phyloP scores from a whole-genome alignment of 2,113 vertebrate species.

The Leptosomus discolor region DNA sequence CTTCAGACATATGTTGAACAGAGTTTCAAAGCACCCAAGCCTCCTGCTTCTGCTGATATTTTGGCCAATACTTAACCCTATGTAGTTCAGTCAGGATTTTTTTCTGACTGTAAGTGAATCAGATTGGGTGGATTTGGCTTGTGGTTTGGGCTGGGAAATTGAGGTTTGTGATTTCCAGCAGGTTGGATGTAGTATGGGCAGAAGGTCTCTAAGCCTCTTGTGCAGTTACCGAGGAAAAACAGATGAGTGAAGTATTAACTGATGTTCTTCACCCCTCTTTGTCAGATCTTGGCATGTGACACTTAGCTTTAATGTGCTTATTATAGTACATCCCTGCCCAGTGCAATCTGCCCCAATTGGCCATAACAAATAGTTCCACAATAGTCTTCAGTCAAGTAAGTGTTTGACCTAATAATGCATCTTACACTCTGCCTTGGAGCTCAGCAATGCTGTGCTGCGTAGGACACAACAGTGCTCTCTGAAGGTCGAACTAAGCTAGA shows the following conservation, averaged over 20 bases:
- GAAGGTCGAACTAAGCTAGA: constrained; percentile 20
- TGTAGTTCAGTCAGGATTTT: constrained; percentile 49
- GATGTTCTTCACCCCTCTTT: constrained; percentile 13
- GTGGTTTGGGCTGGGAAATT: background rate
- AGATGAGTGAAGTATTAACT: constrained; percentile 6
- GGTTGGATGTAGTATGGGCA: background rate
- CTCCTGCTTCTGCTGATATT: constrained; percentile 64
- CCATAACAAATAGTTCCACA: constrained; percentile 13
- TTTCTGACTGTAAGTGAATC: background rate
- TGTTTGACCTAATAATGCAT: constrained; percentile 56
- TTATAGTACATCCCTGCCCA: background rate
- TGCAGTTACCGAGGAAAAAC: background rate
- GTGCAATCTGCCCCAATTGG: constrained; percentile 27
- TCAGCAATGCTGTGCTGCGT: accelerated
- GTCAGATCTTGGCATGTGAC: constrained; percentile 36
- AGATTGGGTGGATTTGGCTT: background rate
- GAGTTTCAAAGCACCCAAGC: constrained; percentile 62
- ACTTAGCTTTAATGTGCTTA: background rate
- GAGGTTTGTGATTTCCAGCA: background rate
- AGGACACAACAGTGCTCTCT: background rate
- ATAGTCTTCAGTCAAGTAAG: constrained; percentile 36
- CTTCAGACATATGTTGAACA: constrained; percentile 68
- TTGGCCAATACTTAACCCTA: constrained; percentile 67
- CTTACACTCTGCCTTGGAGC: constrained; percentile 43
- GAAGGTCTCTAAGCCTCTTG: background rate